Conservation (phyloP, 1,140 invertebrate species). For the Sarcophaga peregrina region DNA sequence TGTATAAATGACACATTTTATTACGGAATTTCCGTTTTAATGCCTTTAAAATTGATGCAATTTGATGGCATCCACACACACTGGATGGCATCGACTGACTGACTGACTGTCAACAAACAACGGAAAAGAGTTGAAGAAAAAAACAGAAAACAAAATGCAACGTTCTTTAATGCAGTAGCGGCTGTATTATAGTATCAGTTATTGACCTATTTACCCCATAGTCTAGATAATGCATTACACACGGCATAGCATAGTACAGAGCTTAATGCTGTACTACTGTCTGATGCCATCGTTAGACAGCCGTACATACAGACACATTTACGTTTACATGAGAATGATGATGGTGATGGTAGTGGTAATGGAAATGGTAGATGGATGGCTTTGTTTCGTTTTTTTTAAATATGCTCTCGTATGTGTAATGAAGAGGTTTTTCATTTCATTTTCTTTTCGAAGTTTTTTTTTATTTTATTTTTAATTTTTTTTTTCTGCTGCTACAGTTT, state of each 20-base stretch:
- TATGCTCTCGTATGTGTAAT: not conserved
- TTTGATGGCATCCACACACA: not conserved
- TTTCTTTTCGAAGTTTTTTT: not conserved
- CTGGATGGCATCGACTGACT: not conserved
- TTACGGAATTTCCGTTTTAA: slow-evolving; percentile 10
- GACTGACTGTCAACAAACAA: too few species aligned
- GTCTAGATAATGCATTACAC: not conserved
- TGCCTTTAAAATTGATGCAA: not conserved
- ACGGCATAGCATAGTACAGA: too few species aligned
- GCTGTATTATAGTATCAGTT: slow-evolving; percentile 1
- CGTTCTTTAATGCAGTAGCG: not conserved
- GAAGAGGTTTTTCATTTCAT: not conserved
- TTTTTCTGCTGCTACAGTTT: not conserved
- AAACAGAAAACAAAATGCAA: too few species aligned
- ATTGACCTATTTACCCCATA: slow-evolving; percentile 11
- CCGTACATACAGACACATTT: not conserved
- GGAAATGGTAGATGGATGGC: too few species aligned
- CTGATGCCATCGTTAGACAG: too few species aligned
- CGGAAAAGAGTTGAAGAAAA: too few species aligned
- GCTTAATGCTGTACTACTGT: too few species aligned
- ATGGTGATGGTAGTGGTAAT: too few species aligned
- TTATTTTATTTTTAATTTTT: not conserved
- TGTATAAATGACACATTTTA: not conserved
- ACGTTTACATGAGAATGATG: not conserved
- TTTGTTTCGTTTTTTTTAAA: too few species aligned